Evolutionary conservation across 1,140 invertebrate genomes (phyloP), one percentile per base, ranked within the genome.

Genomic region (Drosophila kepulauana): DNA sequence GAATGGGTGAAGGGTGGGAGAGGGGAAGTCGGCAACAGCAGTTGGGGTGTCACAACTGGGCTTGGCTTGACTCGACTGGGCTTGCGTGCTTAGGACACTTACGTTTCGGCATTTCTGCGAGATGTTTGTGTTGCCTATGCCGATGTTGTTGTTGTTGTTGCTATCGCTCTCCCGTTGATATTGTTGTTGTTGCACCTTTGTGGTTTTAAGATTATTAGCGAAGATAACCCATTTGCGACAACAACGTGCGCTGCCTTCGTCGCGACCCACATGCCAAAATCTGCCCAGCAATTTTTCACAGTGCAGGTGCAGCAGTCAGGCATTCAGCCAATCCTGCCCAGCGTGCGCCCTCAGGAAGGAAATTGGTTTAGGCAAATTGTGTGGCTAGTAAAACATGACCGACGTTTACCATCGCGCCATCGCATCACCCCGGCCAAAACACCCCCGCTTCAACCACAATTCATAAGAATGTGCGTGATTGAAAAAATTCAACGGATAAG

Each of bases 361-460:
- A 89, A 89, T 89, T 89, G 89, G 86, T 90, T 89, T 90, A 85
- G 86, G 86, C 86, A 89, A 89, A 89, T 89, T 89, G 86, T 90
- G 86, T 59, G 79, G 79, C 86, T 69, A 81, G 78, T 81, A 86
- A 79, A 89, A 89, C 84, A 89, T 88, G 86, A 82, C 79, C 75
- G 76, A 88, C 85, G 84, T 78, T 82, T 80, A 75, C 78, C 74
- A 52, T 58, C 33, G 13, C 52, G 35, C 5, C 51, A 35, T 1
- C 33, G 30, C 13, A 4, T 33, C 30, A 5, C 33, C 33, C 13
- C 10, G 2, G 35, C 20, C 20, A 25, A 10, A 38, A 38, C 20
- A n/a, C 54, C 52, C 52, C 65, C 6, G 11, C 52, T 5, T 30
- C 13, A 16, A 5, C 35, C 45, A 61, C 75, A 75, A 87, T 87